Percentiles rank a stretch among this genome's conserved stretches.
Conservation (phyloP, 2,113 vertebrate species). For the Bufo bufo region DNA sequence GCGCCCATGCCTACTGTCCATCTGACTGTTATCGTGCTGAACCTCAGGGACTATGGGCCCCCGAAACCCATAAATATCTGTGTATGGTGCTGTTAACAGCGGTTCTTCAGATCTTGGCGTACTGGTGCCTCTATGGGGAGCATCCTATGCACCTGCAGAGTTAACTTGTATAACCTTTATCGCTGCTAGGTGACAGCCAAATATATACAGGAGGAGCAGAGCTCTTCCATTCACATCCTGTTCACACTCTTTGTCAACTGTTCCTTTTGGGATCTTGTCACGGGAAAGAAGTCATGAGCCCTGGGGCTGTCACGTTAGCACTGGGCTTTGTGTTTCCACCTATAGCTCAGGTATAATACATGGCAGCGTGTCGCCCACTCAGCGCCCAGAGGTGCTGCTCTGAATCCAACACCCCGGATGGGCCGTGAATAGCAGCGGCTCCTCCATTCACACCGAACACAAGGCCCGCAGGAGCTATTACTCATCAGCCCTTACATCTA, state of each 20-base stretch:
- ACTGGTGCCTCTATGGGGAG: background rate
- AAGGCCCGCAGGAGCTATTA: constrained; percentile 1
- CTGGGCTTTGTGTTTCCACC: background rate
- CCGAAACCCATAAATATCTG: too few relatives aligned
- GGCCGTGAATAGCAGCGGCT: background rate
- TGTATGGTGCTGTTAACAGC: too few relatives aligned
- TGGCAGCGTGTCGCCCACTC: background rate
- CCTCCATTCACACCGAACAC: background rate
- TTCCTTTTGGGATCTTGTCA: constrained; percentile 21
- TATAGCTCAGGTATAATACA: background rate
- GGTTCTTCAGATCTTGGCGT: too few relatives aligned
- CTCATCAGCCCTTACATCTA: background rate
- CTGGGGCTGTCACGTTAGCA: background rate
- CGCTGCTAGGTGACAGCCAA: background rate
- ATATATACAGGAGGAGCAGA: background rate
- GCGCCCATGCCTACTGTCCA: too few relatives aligned
- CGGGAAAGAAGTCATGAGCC: background rate
- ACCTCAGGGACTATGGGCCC: too few relatives aligned
- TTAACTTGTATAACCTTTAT: background rate
- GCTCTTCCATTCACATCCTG: background rate
- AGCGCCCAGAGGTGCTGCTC: background rate
- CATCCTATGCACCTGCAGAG: background rate
- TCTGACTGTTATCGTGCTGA: too few relatives aligned
- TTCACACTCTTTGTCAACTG: constrained; percentile 2
- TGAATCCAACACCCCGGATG: background rate